These are phyloP conservation scores for Coranthus polyacanthus DNA, from an alignment of 2,797 vertebrate species.

Conservation along the genomic window DNA sequence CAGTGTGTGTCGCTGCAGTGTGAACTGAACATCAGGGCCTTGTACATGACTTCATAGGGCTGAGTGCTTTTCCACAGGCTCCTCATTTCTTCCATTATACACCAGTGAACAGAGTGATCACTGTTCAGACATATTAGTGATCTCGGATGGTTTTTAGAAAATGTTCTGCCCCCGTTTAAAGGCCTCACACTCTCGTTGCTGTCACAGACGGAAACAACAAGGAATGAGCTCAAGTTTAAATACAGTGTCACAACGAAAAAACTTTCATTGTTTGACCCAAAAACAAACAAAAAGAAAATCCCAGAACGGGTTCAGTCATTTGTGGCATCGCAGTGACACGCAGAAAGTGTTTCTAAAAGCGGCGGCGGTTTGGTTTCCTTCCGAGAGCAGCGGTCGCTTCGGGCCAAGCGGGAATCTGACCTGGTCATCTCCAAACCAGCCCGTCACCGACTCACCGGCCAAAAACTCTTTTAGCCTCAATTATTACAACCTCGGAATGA, in stretches of 20 bases:
- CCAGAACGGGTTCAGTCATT: constrained; percentile 12
- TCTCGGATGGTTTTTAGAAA: constrained; percentile 11
- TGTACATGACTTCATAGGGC: constrained; percentile 48
- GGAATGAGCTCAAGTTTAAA: not conserved
- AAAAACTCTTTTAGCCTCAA: no score
- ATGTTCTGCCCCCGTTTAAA: constrained; percentile 6
- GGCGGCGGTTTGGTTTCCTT: constrained; percentile 34
- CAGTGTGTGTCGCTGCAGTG: constrained; percentile 6
- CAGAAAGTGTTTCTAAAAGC: constrained; percentile 48
- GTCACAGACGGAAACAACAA: no score
- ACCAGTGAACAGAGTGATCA: constrained; percentile 46
- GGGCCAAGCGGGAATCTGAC: no score
- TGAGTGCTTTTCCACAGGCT: constrained; percentile 46
- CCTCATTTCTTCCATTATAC: constrained; percentile 51
- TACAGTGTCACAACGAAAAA: constrained; percentile 16
- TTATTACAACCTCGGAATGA: no score
- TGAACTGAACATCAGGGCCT: constrained; percentile 24
- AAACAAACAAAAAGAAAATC: no score
- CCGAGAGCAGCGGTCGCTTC: constrained; percentile 38
- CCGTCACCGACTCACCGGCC: constrained; percentile 1
- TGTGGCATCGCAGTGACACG: constrained; percentile 18
- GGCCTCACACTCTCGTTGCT: no score
- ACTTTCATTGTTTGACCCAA: constrained; percentile 28
- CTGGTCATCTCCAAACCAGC: constrained; percentile 3
- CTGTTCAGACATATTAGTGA: constrained; percentile 1